A percentile compares a stretch with the other conserved stretches of the same genome.
Conservation (phyloP, 2,888 invertebrate genomes). For the Synanthedon andrenaeformis region DNA sequence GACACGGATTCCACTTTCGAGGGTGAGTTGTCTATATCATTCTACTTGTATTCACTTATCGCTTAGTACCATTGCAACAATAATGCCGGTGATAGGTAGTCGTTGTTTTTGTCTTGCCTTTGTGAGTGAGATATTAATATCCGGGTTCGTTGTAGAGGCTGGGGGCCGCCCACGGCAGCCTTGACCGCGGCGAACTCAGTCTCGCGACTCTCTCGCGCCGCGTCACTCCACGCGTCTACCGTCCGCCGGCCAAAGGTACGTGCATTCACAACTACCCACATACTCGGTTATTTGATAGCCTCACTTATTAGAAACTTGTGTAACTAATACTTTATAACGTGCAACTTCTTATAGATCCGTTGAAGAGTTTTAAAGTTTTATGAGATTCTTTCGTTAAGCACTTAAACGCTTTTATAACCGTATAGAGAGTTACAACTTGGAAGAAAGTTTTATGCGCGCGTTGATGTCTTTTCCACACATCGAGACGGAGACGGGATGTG, state of each 20-base stretch:
- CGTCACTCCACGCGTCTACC: slow-evolving; percentile 10
- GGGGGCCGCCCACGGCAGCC: slow-evolving; percentile 50
- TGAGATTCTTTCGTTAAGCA: background rate
- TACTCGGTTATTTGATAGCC: background rate
- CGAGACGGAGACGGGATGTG: background rate
- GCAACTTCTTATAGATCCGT: too few species aligned
- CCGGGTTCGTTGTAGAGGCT: slow-evolving; percentile 52
- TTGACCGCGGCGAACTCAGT: slow-evolving; percentile 55
- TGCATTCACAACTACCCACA: background rate
- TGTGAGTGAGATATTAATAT: slow-evolving; percentile 23
- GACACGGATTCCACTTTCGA: slow-evolving; percentile 7
- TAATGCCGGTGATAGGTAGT: too few species aligned
- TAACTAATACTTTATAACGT: background rate
- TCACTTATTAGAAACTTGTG: background rate
- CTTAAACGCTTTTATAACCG: background rate
- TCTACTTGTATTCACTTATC: too few species aligned
- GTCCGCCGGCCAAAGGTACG: background rate
- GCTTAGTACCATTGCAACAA: too few species aligned
- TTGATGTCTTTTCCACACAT: slow-evolving; percentile 51
- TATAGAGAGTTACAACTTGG: background rate
- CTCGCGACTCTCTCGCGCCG: slow-evolving; percentile 15
- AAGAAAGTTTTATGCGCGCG: slow-evolving; percentile 22
- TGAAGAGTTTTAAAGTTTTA: too few species aligned
- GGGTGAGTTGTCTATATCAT: too few species aligned
- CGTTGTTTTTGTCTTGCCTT: slow-evolving; percentile 7